Conservation (phyloP, 2,888 invertebrate species). For the Xiphydria camelus region DNA sequence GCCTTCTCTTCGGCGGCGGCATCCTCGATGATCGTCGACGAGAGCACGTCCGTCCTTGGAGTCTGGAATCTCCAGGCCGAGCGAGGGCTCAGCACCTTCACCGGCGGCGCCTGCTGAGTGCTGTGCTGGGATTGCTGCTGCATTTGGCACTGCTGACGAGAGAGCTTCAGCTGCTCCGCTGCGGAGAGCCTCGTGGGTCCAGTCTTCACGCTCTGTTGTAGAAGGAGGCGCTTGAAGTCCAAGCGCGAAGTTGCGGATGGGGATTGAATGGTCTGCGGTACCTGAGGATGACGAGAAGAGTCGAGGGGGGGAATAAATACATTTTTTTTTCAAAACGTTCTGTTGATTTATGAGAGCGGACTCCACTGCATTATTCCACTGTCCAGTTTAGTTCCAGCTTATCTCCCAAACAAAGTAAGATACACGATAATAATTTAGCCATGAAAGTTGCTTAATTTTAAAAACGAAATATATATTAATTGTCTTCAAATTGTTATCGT, state of each 20-base stretch:
- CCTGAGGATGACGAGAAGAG: conserved; percentile 31
- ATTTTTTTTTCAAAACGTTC: too few relatives aligned
- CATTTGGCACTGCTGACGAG: conserved; percentile 60
- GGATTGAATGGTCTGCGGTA: conserved; percentile 48
- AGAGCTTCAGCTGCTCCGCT: conserved; percentile 76
- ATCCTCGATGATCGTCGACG: conserved; percentile 84
- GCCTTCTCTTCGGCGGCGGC: conserved; percentile 76
- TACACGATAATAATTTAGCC: too few relatives aligned
- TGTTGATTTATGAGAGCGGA: too few relatives aligned
- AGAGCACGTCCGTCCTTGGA: conserved; percentile 80
- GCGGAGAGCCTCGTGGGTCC: conserved; percentile 72
- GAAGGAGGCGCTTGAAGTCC: conserved; percentile 80
- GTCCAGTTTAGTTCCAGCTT: conserved; percentile 48
- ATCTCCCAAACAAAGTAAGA: too few relatives aligned
- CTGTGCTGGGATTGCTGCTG: conserved; percentile 43
- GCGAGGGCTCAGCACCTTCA: conserved; percentile 71
- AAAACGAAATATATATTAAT: too few relatives aligned
- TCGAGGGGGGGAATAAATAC: not conserved
- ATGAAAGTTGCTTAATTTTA: too few relatives aligned
- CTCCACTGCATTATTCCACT: too few relatives aligned
- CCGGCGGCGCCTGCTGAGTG: conserved; percentile 34
- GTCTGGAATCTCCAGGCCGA: conserved; percentile 75
- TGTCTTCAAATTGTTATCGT: too few relatives aligned
- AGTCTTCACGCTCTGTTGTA: conserved; percentile 74
- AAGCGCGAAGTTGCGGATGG: conserved; percentile 76